These are phyloP conservation scores for Gastrophysa polygoni DNA, from an alignment of 2,888 invertebrate species.

Conservation along the genomic window DNA sequence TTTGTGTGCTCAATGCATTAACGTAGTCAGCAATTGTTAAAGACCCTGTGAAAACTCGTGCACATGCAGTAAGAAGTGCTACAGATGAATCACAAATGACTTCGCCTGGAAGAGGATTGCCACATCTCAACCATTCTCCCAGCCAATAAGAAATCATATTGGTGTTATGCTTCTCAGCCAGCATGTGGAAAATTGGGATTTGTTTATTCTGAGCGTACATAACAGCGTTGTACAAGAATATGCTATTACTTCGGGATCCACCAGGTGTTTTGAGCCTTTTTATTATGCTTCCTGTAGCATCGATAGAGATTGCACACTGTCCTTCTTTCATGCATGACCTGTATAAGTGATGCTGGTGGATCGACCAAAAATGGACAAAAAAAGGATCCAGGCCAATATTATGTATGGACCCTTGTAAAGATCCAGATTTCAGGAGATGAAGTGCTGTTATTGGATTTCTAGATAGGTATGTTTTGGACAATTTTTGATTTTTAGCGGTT, in stretches of 20 bases:
- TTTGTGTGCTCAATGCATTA: background rate
- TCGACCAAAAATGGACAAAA: conserved; percentile 6
- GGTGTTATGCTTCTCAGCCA: background rate
- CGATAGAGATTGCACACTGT: background rate
- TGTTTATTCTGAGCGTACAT: background rate
- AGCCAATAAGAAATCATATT: background rate
- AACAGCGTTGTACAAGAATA: conserved; percentile 5
- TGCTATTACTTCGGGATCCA: background rate
- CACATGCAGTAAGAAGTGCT: background rate
- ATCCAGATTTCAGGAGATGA: background rate
- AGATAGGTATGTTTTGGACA: background rate
- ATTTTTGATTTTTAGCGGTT: background rate
- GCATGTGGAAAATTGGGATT: background rate
- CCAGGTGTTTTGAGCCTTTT: background rate
- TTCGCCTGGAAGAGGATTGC: background rate
- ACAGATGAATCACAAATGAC: conserved; percentile 4
- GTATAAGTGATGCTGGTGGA: background rate
- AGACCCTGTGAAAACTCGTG: conserved; percentile 4
- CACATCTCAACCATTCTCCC: background rate
- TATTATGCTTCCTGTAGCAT: conserved; percentile 2
- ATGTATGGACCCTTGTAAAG: background rate
- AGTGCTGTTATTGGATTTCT: background rate
- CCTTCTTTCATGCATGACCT: background rate
- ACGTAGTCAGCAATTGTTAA: background rate
- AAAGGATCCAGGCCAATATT: conserved; percentile 8